A percentile compares a stretch with the other conserved stretches of the same genome.
These are phyloP conservation scores for Megaustenia siamemsis DNA, from an alignment of 2,888 invertebrate genomes.

Conservation along the genomic window DNA sequence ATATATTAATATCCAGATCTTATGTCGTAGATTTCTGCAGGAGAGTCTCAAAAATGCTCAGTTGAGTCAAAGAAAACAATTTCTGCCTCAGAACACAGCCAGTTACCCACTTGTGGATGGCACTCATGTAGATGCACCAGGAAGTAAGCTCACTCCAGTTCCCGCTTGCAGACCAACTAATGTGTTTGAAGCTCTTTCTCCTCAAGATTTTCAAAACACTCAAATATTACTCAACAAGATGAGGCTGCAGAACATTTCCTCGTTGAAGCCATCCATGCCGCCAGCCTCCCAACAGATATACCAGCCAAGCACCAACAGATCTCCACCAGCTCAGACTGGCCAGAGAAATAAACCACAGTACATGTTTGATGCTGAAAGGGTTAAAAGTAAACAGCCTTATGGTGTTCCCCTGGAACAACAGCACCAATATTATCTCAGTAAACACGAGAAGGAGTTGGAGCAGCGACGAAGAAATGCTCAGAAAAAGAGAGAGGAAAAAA, in stretches of 20 bases:
- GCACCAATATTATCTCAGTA: conserved; percentile 44
- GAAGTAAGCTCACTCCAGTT: not conserved
- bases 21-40: conserved; percentile 66
- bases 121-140: conserved; percentile 32
- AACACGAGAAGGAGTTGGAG: conserved; percentile 39
- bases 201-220: conserved; percentile 38
- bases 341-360: conserved; percentile 30
- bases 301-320: not conserved
- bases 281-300: not conserved
- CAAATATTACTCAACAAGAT: conserved; percentile 45
- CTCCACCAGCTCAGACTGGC: not conserved
- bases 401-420: conserved; percentile 46
- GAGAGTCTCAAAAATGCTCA: conserved; percentile 56
- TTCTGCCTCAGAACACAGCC: not conserved
- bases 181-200: conserved; percentile 49
- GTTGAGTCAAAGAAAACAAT: not conserved
- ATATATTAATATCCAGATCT: conserved; percentile 65
- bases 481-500: conserved; percentile 34
- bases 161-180: conserved; percentile 7
- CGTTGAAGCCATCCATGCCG: not conserved
- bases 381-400: conserved; percentile 38
- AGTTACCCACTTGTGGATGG: not conserved
- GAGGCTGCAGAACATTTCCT: conserved; percentile 35
- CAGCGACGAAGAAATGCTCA: conserved; percentile 44
- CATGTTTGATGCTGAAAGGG: conserved; percentile 38